Conservation (phyloP, 2,888 invertebrate genomes). For the Drosophila robusta region DNA sequence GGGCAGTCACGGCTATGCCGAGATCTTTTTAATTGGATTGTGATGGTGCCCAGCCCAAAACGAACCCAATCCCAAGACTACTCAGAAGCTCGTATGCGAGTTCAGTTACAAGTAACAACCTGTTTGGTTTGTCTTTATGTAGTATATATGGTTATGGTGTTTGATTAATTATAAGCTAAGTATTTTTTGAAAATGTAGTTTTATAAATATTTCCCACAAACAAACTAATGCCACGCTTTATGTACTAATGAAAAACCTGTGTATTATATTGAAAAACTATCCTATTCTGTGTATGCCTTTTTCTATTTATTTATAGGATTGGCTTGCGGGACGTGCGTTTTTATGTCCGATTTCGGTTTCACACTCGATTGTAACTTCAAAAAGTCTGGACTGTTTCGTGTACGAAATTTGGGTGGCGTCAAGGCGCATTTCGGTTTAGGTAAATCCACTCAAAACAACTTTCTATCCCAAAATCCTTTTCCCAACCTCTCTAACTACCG, state of each 20-base stretch:
- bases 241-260: conserved; percentile 49
- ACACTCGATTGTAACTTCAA: conserved; percentile 96
- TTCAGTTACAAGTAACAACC: conserved; percentile 14
- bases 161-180: not conserved
- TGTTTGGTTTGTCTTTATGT: not conserved
- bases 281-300: conserved; percentile 84
- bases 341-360: conserved; percentile 95
- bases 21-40: conserved; percentile 41
- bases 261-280: conserved; percentile 69
- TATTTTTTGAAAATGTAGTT: too few species aligned
- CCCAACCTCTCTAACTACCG: conserved; percentile 5
- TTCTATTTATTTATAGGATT: conserved; percentile 86
- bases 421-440: conserved; percentile 96
- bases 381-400: conserved; percentile 95
- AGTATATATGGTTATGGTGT: conserved; percentile 2
- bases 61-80: not conserved
- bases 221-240: conserved; percentile 25
- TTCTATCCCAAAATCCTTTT: conserved; percentile 14
- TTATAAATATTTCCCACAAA: conserved; percentile 4
- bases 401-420: conserved; percentile 95
- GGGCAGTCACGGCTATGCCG: conserved; percentile 45
- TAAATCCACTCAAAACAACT: conserved; percentile 85
- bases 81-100: conserved; percentile 3
- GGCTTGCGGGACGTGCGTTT: conserved; percentile 92
- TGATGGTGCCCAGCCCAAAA: conserved; percentile 36